A percentile compares a stretch with the other conserved stretches of the same genome.
Evolutionary conservation across 1,140 invertebrate genomes (phyloP).

Genomic region (Kradibia gibbosae): DNA sequence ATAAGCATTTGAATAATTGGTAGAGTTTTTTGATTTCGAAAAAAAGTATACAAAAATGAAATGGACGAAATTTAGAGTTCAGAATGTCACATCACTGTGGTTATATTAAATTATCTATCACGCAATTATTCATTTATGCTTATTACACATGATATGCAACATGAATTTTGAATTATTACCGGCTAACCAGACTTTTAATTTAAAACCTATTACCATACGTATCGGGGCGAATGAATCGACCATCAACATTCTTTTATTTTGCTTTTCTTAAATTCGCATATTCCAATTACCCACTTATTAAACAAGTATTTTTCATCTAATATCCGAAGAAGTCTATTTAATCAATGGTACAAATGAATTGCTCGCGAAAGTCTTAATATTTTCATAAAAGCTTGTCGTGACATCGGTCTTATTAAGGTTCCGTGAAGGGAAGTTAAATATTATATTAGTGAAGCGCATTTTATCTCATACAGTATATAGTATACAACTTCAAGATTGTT

Average conservation of each 20-base stretch:
- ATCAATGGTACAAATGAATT: not conserved
- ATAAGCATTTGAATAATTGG: not conserved
- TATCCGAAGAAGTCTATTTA: not conserved
- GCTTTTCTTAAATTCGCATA: slow-evolving; percentile 30
- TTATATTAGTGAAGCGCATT: not conserved
- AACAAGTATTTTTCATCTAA: not conserved
- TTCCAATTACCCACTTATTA: not conserved
- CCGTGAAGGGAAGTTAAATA: not conserved
- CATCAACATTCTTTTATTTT: slow-evolving; percentile 51
- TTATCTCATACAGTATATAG: not conserved
- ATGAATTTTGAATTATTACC: slow-evolving; percentile 71
- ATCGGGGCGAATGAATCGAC: slow-evolving; percentile 61
- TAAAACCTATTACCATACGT: slow-evolving; percentile 70
- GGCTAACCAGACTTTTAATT: slow-evolving; percentile 70
- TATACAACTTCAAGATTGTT: slow-evolving; percentile 19
- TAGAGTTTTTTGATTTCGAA: not conserved
- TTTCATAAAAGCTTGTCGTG: not conserved
- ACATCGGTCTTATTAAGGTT: not conserved
- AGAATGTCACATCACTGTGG: slow-evolving; percentile 54
- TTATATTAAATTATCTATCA: slow-evolving; percentile 70
- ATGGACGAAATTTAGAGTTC: slow-evolving; percentile 8
- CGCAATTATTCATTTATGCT: slow-evolving; percentile 73
- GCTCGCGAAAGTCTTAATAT: not conserved
- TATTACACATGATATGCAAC: slow-evolving; percentile 69
- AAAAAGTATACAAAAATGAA: slow-evolving; percentile 50